Evolutionary conservation across 2,113 vertebrate genomes (phyloP), one percentile per base, ranked within the genome.

Genomic region (Neofelis nebulosa): DNA sequence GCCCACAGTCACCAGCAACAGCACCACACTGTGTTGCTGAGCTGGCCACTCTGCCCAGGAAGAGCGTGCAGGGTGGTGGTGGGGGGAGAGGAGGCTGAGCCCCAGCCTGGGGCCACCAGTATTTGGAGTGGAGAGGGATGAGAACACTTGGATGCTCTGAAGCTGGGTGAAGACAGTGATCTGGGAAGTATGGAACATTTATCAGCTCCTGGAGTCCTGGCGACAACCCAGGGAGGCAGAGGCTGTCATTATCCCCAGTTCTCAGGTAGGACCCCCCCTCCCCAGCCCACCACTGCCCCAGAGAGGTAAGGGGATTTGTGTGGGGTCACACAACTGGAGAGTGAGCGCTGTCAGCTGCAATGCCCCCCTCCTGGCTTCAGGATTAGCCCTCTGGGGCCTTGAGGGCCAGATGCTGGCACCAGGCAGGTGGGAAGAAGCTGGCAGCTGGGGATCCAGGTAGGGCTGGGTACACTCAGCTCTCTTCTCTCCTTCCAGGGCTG

Each of bases 401-500:
- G 25, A 52, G 45, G 74, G 14, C 23, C 52, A 31, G 52, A 23
- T 4, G 38, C 48, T 78, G 48, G 61, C 61, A 14, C 25, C 41
- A 18, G 21, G 23, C 31, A 23, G 14, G 45, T 27, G 66, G 45
- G 69, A 10, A 57, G 80, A 71, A 66, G 36, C n/a, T 12, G 57
- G 31, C 7, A 15, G 27, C 52, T 2, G 5, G 79, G 71, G 63
- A 25, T 23, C 92, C 57, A 21, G 45, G 38, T 18, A 50, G 33
- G 7, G 29, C 25, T 41, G 78, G 36, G 27, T 3, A 68, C 29
- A 29, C 29, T 97, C 61, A 96, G 36, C 9, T 38, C 45, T 92
- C 66, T 88, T 76, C 15, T 95, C 66, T 96, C 65, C 50, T 97
- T 98, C 84, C 93, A 99, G 99, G 83, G 97, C 98, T 6, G 94